A percentile compares a stretch with the other conserved stretches of the same genome.
Conservation (phyloP, 1,140 invertebrate species). For the Proctacanthus coquilletti region DNA sequence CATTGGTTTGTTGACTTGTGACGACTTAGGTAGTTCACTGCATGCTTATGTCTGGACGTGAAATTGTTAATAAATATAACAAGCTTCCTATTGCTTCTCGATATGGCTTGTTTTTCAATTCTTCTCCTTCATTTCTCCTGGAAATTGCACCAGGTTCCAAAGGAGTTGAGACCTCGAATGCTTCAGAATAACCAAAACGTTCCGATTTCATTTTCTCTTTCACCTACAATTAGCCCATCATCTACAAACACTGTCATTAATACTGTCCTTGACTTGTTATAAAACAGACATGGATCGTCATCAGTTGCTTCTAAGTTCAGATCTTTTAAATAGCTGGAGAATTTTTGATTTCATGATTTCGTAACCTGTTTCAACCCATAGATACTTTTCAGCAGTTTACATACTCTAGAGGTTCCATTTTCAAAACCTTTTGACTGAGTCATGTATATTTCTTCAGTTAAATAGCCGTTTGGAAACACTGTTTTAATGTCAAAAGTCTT, state of each 20-base stretch:
- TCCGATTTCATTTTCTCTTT: too few relatives aligned
- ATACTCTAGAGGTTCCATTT: slow-evolving; percentile 16
- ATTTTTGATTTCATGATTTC: slow-evolving; percentile 23
- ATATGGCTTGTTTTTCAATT: too few relatives aligned
- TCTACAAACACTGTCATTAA: too few relatives aligned
- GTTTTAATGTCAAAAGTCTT: too few relatives aligned
- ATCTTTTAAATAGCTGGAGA: too few relatives aligned
- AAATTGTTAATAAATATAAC: slow-evolving; percentile 20
- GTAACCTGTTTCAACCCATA: slow-evolving; percentile 30
- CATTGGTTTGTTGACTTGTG: slow-evolving; percentile 11
- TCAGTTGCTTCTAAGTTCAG: too few relatives aligned
- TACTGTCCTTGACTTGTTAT: too few relatives aligned
- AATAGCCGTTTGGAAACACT: slow-evolving; percentile 30
- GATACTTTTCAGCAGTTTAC: slow-evolving; percentile 22
- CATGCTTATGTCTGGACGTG: slow-evolving; percentile 26
- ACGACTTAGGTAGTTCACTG: slow-evolving; percentile 20
- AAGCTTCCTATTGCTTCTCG: slow-evolving; percentile 18
- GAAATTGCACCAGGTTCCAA: too few relatives aligned
- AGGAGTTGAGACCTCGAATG: too few relatives aligned
- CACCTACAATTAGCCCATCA: slow-evolving; percentile 13
- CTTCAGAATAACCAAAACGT: too few relatives aligned
- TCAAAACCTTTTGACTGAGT: slow-evolving; percentile 19
- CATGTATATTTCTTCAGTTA: slow-evolving; percentile 28
- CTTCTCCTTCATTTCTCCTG: too few relatives aligned
- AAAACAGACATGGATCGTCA: too few relatives aligned